A percentile compares a stretch with the other conserved stretches of the same genome.
Conservation (phyloP, 2,113 vertebrate genomes). For the Eclectus roratus region DNA sequence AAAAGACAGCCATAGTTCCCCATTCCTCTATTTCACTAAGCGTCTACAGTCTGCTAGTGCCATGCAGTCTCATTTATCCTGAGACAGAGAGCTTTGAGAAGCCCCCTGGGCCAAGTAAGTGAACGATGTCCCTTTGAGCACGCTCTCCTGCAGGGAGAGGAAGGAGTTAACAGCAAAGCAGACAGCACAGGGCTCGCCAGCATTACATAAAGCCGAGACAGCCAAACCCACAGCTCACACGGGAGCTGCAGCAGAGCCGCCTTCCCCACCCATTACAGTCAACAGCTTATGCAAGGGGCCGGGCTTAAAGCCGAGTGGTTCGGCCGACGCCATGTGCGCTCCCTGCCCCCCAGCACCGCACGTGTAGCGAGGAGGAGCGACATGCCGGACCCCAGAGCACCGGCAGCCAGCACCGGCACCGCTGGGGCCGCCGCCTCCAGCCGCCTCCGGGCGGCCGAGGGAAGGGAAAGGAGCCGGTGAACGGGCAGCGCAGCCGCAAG, state of each 20-base stretch:
- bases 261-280: background rate
- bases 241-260: background rate
- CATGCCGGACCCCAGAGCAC: background rate
- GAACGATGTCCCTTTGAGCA: background rate
- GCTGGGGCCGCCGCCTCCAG: too few relatives aligned
- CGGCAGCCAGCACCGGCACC: background rate
- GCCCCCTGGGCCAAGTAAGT: background rate
- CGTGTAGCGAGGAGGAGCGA: conserved; percentile 64
- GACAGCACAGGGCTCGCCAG: background rate
- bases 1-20: background rate
- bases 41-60: background rate
- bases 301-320: background rate
- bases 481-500: background rate
- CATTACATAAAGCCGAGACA: conserved; percentile 34
- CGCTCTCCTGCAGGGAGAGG: background rate
- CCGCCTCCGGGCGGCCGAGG: background rate
- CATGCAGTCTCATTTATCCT: background rate
- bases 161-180: conserved; percentile 34
- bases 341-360: conserved; percentile 3
- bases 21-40: background rate
- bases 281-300: conserved; percentile 68
- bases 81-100: background rate
- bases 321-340: conserved; percentile 14
- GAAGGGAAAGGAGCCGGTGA: background rate
- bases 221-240: background rate